A percentile compares a stretch with the other conserved stretches of the same genome.
These are phyloP conservation scores for Chloroclysta siterata DNA, from an alignment of 2,888 invertebrate genomes.

Conservation along the genomic window DNA sequence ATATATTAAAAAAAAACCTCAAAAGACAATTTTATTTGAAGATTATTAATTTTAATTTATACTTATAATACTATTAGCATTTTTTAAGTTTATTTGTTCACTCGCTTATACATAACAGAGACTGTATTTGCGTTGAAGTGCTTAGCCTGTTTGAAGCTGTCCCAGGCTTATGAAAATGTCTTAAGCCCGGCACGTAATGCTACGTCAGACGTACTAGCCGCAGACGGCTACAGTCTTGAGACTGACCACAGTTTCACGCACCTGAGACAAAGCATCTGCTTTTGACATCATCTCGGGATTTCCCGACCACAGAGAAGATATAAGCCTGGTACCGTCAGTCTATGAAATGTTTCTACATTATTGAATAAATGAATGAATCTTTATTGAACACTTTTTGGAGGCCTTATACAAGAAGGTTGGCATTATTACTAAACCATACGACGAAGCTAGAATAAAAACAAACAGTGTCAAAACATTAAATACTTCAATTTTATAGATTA, in stretches of 20 bases:
- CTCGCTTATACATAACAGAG: neutral
- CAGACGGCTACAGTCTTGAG: constrained; percentile 36
- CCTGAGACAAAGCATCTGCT: constrained; percentile 50
- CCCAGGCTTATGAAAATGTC: constrained; percentile 13
- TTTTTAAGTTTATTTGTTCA: neutral
- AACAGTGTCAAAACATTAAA: too few relatives aligned
- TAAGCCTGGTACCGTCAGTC: constrained; percentile 15
- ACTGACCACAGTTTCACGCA: constrained; percentile 50
- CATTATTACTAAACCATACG: too few relatives aligned
- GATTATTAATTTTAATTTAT: too few relatives aligned
- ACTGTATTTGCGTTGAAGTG: neutral
- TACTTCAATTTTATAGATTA: too few relatives aligned
- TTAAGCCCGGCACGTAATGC: constrained; percentile 3
- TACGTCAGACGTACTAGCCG: constrained; percentile 29
- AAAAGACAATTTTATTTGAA: too few relatives aligned
- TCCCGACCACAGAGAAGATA: constrained; percentile 5
- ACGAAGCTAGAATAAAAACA: too few relatives aligned
- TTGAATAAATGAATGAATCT: too few relatives aligned
- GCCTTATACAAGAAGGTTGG: too few relatives aligned
- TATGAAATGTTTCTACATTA: constrained; percentile 17
- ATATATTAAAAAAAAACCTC: too few relatives aligned
- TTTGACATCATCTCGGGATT: constrained; percentile 44
- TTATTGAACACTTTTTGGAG: too few relatives aligned
- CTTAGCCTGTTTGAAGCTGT: constrained; percentile 6
- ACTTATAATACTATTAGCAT: too few relatives aligned